Conservation (phyloP, 1,140 invertebrate genomes). For the Penaeus chinensis region DNA sequence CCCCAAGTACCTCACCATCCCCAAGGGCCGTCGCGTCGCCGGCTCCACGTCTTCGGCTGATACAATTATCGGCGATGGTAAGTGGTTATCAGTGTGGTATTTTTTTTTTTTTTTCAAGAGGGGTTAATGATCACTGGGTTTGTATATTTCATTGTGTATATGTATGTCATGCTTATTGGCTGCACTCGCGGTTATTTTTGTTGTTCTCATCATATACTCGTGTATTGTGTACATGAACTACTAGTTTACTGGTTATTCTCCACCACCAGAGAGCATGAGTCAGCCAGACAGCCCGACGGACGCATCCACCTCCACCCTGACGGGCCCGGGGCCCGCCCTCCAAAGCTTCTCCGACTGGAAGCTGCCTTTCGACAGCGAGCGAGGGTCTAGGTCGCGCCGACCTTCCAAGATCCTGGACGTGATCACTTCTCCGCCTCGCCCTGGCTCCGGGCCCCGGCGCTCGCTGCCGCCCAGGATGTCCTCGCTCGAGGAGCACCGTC, state of each 20-base stretch:
- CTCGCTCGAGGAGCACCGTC: constrained; percentile 56
- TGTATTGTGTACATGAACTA: background rate
- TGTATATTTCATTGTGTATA: background rate
- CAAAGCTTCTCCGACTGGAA: constrained; percentile 27
- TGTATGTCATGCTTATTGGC: background rate
- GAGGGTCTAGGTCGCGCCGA: constrained; percentile 35
- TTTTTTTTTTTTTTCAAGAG: background rate
- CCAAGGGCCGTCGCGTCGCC: constrained; percentile 40
- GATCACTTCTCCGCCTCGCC: constrained; percentile 50
- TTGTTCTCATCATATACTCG: background rate
- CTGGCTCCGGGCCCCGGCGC: constrained; percentile 9
- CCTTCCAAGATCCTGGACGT: constrained; percentile 36
- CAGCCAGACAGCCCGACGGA: constrained; percentile 53
- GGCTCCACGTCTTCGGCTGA: constrained; percentile 57
- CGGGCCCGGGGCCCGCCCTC: background rate
- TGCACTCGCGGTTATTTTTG: too few species aligned
- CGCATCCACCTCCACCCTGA: constrained; percentile 29
- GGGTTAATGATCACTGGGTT: background rate
- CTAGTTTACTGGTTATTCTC: background rate
- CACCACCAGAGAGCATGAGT: constrained; percentile 32
- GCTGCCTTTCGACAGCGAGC: constrained; percentile 2
- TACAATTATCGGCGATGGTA: constrained; percentile 54
- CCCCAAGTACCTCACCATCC: constrained; percentile 52
- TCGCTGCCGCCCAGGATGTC: constrained; percentile 60
- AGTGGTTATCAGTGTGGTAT: background rate